Conservation (phyloP, 2,113 vertebrate species). For the Erythrolamprus reginae region DNA sequence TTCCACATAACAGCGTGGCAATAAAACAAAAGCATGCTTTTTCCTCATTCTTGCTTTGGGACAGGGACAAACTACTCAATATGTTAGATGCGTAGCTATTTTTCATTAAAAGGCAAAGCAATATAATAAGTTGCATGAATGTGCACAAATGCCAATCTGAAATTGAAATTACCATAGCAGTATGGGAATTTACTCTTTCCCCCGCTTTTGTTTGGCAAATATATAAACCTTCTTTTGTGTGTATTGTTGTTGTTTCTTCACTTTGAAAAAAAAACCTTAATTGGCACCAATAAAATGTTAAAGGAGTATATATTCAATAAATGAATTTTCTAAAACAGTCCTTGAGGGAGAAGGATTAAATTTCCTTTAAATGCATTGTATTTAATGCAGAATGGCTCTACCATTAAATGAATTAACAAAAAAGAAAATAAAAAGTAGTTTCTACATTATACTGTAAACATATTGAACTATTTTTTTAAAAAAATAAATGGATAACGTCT, state of each 20-base stretch:
- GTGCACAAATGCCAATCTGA: not conserved
- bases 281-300: not conserved
- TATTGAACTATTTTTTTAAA: not conserved
- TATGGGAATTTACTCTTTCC: not conserved
- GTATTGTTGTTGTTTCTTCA: not conserved
- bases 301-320: not conserved
- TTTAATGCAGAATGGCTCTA: not conserved
- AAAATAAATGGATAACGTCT: not conserved
- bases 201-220: not conserved
- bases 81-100: not conserved
- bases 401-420: not conserved
- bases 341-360: not conserved
- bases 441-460: not conserved
- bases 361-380: not conserved
- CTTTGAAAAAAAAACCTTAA: not conserved
- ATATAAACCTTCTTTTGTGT: not conserved
- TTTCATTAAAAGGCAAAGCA: not conserved
- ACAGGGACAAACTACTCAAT: not conserved
- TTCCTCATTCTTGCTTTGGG: not conserved
- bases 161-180: not conserved
- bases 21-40: not conserved
- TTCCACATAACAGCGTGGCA: not conserved
- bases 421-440: not conserved
- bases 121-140: not conserved
- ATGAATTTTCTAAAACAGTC: not conserved